Evolutionary conservation across 2,888 invertebrate species (phyloP), one percentile per base, ranked within the genome.

Genomic region (Xylophagus ater): DNA sequence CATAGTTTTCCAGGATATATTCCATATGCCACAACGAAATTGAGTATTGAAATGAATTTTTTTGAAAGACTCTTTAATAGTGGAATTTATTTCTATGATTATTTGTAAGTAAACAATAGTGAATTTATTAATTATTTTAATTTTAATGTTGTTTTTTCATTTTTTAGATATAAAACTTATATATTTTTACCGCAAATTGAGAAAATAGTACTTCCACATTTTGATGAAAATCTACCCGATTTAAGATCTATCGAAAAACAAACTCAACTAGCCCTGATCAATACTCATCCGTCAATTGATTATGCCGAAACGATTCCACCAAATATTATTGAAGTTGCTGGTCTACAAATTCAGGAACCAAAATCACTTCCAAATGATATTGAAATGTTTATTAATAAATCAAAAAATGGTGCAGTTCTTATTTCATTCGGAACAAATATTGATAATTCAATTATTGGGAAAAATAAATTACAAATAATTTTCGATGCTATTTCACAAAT

Each of bases 271-370:
- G 45, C 55, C 10, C 46, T 64, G 9, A 53, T 61, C 0, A 64
- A 64, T 41, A 53, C 56, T 0, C 52, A 61, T 47, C 51, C 56
- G 2, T 49, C 51, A 1, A 37, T 60, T 5, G 57, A 60, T 24
- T 56, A 53, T 38, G 47, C 55, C 2, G 54, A 58, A 25, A 53
- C 60, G 23, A 23, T 59, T 10, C 58, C 59, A 4, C 58, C 59
- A 7, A 58, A 58, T 46, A 47, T 63, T 0, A 51, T 64, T n/a
- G 56, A 58, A 48, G 51, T 64, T 3, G 63, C 55, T 8, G 64
- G 64, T 1, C 37, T 62, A 30, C 64, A 64, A 25, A 55, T 63
- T 15, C 23, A 37, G 10, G 48, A 56, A 4, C 40, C 54, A 4
- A 41, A 49, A 9, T 47, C 52, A 4, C 31, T 63, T 33, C 52